A percentile compares a stretch with the other conserved stretches of the same genome.
Conservation (phyloP, 2,888 invertebrate genomes). For the Strigamia transsilvanica region DNA sequence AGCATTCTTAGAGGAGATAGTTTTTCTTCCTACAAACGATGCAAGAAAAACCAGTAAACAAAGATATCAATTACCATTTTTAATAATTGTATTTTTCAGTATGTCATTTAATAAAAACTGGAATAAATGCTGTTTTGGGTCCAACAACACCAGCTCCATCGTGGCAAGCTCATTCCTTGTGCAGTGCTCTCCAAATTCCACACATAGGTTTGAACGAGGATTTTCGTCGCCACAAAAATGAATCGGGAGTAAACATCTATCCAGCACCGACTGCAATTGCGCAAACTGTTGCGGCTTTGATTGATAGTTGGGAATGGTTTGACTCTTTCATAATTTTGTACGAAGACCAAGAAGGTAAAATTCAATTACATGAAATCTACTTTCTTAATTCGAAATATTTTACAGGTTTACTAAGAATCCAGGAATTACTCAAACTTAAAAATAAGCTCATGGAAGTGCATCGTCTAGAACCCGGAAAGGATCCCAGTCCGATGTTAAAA, state of each 20-base stretch:
- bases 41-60: slow-evolving; percentile 58
- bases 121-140: slow-evolving; percentile 12
- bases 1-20: slow-evolving; percentile 60
- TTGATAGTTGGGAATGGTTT: slow-evolving; percentile 28
- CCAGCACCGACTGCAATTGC: neutral
- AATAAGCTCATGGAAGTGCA: neutral
- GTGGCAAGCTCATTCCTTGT: slow-evolving; percentile 15
- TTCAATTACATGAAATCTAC: neutral
- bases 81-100: neutral
- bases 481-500: slow-evolving; percentile 77
- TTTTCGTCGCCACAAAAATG: neutral
- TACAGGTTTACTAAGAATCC: slow-evolving; percentile 72
- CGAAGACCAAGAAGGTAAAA: slow-evolving; percentile 40
- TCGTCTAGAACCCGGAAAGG: slow-evolving; percentile 51
- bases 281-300: neutral
- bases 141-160: neutral
- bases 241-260: slow-evolving; percentile 17
- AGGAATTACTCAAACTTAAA: slow-evolving; percentile 74
- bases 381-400: neutral
- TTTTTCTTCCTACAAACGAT: slow-evolving; percentile 63
- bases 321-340: slow-evolving; percentile 6
- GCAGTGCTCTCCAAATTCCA: slow-evolving; percentile 31
- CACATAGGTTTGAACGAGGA: slow-evolving; percentile 19
- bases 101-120: neutral
- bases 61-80: too few species aligned